These are phyloP conservation scores for Nineta flava DNA, from an alignment of 2,888 invertebrate species.

Conservation along the genomic window DNA sequence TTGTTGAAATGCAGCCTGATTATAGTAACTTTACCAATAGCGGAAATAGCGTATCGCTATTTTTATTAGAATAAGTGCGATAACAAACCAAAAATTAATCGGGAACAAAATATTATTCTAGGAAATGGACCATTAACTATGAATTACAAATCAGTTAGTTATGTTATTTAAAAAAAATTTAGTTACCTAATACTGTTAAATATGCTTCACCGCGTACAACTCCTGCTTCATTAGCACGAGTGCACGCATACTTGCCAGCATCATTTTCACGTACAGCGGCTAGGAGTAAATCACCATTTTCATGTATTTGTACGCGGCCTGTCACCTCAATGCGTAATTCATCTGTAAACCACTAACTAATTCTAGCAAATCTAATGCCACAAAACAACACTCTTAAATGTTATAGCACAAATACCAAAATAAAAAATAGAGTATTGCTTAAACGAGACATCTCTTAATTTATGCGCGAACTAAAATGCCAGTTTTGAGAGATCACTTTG, in stretches of 20 bases:
- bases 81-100: neutral
- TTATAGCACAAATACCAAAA: constrained; percentile 6
- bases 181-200: constrained; percentile 65
- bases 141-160: neutral
- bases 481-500: too few relatives aligned
- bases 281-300: constrained; percentile 76
- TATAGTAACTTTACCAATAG: too few relatives aligned
- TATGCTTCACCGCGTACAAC: constrained; percentile 66
- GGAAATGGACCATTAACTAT: neutral
- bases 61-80: too few relatives aligned
- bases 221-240: constrained; percentile 80
- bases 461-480: too few relatives aligned
- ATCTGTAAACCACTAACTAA: constrained; percentile 26
- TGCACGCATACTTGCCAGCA: constrained; percentile 79
- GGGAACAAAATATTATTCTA: neutral
- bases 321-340: constrained; percentile 44
- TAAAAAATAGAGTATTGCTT: neutral
- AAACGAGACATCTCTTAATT: too few relatives aligned
- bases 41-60: too few relatives aligned
- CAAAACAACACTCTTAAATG: neutral
- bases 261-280: constrained; percentile 70
- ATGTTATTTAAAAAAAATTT: constrained; percentile 4
- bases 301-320: constrained; percentile 69
- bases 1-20: too few relatives aligned
- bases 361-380: constrained; percentile 7